Evolutionary conservation across 2,888 invertebrate genomes (phyloP), one percentile per base, ranked within the genome.

Genomic region (Coremacera marginata): DNA sequence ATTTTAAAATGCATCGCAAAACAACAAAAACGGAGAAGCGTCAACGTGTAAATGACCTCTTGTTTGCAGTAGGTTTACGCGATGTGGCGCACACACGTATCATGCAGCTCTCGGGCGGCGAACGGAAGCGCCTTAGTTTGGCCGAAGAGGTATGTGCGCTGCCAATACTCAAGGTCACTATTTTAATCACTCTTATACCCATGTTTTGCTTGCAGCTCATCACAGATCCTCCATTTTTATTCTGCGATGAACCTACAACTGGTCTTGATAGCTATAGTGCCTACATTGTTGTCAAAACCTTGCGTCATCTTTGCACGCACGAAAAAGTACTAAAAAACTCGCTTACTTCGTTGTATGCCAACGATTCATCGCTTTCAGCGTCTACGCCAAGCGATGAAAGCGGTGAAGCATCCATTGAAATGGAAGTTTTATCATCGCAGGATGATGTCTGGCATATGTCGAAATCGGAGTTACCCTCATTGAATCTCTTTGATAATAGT

Each of bases 211-310:
- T 76, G 25, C 87, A 95, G 95, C 91, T 97, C 11, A 90, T 98
- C 74, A 96, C 95, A 73, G 95, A 98, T 86, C 98, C 98, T 0
- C 93, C 94, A 3, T 92, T 98, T 76, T 89, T 98, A 72, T 97
- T 98, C 90, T 97, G 97, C 87, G 98, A 98, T 86, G 98, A 98
- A 87, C 97, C 97, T 0, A 98, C 97, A 0, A 96, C 96, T 0
- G 97, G 98, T 0, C 89, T 98, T 73, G 98, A 98, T 89, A 96
- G 96, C 82, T 97, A 93, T 89, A 96, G 94, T 86, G 97, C 98
- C 0, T 93, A 93, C 80, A 92, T 93, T 19, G 95, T 98, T 0
- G 93, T 96, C 11, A 92, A 93, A 80, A 93, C 94, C 0, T 89
- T 95, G 44, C 91, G 92, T 57, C 91, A 91, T 81, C 90, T 95